A percentile compares a stretch with the other conserved stretches of the same genome.
Evolutionary conservation across 2,797 vertebrate genomes (phyloP).

Genomic region (Phataginus tricuspis): DNA sequence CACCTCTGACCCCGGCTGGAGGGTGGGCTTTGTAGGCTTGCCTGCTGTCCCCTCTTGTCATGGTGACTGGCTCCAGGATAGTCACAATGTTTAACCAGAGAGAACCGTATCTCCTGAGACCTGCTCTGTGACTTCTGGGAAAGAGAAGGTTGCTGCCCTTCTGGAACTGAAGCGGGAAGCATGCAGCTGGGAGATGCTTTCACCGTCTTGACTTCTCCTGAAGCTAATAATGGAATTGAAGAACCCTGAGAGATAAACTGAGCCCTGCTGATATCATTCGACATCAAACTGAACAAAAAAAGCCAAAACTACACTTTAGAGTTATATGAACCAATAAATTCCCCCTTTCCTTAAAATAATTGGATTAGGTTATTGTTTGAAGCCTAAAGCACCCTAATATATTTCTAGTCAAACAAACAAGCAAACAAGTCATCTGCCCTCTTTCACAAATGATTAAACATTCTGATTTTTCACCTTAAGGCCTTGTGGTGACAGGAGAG

Average conservation of each 20-base stretch:
- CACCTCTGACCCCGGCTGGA: background rate
- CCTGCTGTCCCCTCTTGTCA: background rate
- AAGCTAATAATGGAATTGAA: background rate
- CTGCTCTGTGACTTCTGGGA: background rate
- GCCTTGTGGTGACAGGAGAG: background rate
- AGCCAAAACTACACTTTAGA: background rate
- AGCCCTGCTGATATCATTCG: background rate
- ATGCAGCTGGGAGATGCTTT: background rate
- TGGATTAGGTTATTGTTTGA: background rate
- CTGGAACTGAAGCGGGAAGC: background rate
- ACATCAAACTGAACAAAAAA: background rate
- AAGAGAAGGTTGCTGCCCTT: background rate
- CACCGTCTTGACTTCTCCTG: background rate
- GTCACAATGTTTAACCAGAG: background rate
- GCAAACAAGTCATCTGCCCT: background rate
- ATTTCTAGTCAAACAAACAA: background rate
- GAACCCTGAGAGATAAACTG: background rate
- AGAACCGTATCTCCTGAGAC: background rate
- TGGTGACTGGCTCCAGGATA: background rate
- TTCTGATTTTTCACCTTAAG: slow-evolving; percentile 53
- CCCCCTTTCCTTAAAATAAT: background rate
- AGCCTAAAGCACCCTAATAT: background rate
- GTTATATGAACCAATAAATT: background rate
- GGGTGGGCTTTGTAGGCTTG: background rate
- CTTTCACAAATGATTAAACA: slow-evolving; percentile 28